Evolutionary conservation across 2,888 invertebrate genomes (phyloP).

Genomic region (Lepeophtheirus nordmannii): DNA sequence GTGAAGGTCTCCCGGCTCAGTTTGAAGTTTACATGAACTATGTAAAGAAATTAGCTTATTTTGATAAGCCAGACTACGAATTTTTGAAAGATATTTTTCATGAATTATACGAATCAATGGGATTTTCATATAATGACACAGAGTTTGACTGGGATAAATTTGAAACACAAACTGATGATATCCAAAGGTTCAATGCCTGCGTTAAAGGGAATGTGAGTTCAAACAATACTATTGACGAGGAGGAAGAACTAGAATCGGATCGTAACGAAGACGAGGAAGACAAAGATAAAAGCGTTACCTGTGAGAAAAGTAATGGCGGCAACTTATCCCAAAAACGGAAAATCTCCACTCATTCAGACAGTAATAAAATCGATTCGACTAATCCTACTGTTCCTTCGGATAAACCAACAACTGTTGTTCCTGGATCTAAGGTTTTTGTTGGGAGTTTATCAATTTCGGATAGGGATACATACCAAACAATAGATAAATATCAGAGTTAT

Average conservation of each 20-base stretch:
- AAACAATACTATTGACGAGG: constrained; percentile 3
- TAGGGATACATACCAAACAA: background rate
- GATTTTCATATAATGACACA: constrained; percentile 14
- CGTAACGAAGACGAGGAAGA: background rate
- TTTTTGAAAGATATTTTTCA: constrained; percentile 21
- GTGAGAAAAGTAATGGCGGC: background rate
- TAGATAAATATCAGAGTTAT: background rate
- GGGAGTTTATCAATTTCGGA: background rate
- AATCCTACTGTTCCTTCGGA: background rate
- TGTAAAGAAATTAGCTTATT: constrained; percentile 7
- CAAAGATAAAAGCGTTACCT: background rate
- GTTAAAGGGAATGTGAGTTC: background rate
- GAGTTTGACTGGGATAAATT: constrained; percentile 21
- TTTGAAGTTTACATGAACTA: constrained; percentile 17
- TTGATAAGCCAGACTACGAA: constrained; percentile 18
- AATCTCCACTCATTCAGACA: background rate
- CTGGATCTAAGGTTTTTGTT: background rate
- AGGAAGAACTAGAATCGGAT: background rate
- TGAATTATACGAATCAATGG: constrained; percentile 13
- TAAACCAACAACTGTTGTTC: background rate
- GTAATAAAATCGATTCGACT: background rate
- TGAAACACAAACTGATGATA: constrained; percentile 5
- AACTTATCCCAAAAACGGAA: background rate
- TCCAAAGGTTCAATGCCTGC: constrained; percentile 3
- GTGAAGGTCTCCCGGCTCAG: constrained; percentile 12